Conservation (phyloP, 1,140 invertebrate species). For the Drosophila novamexicana region DNA sequence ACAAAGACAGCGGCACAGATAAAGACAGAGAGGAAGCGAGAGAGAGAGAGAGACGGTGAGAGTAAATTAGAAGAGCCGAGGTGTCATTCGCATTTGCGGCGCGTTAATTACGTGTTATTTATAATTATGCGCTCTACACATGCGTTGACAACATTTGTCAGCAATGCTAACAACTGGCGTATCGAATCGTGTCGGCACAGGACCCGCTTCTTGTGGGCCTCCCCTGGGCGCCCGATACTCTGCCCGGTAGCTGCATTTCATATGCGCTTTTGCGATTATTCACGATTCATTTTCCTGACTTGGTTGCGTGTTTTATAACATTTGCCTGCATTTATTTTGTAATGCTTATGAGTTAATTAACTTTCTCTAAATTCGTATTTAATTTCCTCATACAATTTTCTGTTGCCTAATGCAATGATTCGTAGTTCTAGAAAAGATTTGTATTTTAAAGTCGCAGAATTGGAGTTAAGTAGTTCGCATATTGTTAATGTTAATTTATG, state of each 20-base stretch:
- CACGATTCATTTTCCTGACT: constrained; percentile 56
- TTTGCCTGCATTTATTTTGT: constrained; percentile 12
- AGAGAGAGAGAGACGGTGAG: background rate
- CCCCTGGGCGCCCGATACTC: background rate
- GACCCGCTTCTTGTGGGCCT: constrained; percentile 2
- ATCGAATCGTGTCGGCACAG: constrained; percentile 19
- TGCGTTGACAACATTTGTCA: constrained; percentile 79
- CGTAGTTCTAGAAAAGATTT: too few relatives aligned
- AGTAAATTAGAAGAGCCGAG: constrained; percentile 37
- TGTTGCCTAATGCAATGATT: too few relatives aligned
- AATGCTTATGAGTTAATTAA: constrained; percentile 50
- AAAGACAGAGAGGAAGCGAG: background rate
- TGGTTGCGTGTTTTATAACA: constrained; percentile 44
- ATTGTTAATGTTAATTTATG: background rate
- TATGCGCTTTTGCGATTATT: constrained; percentile 22
- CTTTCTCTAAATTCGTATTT: constrained; percentile 49
- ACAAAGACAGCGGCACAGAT: background rate
- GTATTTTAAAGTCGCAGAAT: too few relatives aligned
- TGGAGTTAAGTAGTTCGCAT: too few relatives aligned
- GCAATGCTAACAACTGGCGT: constrained; percentile 41
- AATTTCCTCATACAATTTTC: constrained; percentile 39
- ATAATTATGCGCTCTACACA: constrained; percentile 78
- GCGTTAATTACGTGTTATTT: constrained; percentile 82
- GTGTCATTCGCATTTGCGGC: constrained; percentile 79
- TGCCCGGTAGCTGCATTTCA: background rate